Percentiles rank a stretch among this genome's conserved stretches.
Conservation (phyloP, 2,113 vertebrate genomes). For the Lophotis ruficrista region DNA sequence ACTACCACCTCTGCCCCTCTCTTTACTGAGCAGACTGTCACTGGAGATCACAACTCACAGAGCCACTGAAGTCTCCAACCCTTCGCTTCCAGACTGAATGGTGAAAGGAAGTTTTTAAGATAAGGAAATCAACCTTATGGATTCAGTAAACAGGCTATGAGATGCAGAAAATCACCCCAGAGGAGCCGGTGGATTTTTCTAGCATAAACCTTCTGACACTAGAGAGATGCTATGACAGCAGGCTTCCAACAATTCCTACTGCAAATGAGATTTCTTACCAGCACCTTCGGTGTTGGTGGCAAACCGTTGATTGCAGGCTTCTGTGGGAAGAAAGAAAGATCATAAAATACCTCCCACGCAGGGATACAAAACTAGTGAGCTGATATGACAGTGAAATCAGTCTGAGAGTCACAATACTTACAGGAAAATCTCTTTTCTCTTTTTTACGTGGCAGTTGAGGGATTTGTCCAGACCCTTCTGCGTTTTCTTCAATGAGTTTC, state of each 20-base stretch:
- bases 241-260: not conserved
- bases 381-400: not conserved
- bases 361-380: not conserved
- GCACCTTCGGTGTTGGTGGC: constrained; percentile 96
- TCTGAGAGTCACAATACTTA: constrained; percentile 67
- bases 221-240: not conserved
- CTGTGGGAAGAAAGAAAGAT: constrained; percentile 68
- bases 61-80: not conserved
- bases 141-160: not conserved
- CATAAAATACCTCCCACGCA: not conserved
- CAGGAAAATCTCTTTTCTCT: constrained; percentile 93
- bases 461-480: constrained; percentile 77
- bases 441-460: constrained; percentile 85
- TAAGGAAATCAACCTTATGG: not conserved
- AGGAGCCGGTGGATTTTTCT: not conserved
- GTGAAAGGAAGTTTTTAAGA: not conserved
- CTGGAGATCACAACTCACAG: not conserved
- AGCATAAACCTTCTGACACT: not conserved
- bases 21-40: not conserved
- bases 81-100: not conserved
- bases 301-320: constrained; percentile 96
- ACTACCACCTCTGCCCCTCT: not conserved
- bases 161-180: not conserved
- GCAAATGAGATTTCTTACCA: constrained; percentile 82
- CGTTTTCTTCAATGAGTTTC: constrained; percentile 80